These are phyloP conservation scores for Nyctibius grandis DNA, from an alignment of 2,797 vertebrate species.

Conservation along the genomic window DNA sequence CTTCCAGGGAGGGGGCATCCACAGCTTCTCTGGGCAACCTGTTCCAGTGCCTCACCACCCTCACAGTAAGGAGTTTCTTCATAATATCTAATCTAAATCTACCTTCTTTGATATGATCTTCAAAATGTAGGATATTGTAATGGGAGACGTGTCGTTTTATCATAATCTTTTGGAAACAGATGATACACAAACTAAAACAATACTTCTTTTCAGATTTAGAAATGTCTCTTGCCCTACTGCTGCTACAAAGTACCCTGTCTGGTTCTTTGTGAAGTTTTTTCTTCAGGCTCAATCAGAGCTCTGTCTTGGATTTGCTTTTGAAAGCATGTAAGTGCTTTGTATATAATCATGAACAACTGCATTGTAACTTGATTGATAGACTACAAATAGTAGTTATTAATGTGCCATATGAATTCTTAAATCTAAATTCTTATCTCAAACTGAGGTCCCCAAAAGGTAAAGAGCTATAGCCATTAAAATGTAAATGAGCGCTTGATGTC, in stretches of 20 bases:
- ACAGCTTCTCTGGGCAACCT: too few species aligned
- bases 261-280: background rate
- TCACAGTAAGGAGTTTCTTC: too few species aligned
- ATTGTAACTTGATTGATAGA: background rate
- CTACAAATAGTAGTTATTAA: background rate
- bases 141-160: background rate
- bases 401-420: background rate
- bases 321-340: background rate
- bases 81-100: too few species aligned
- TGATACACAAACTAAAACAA: background rate
- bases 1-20: too few species aligned
- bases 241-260: background rate
- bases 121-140: background rate
- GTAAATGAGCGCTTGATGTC: background rate
- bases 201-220: background rate
- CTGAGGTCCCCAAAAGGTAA: background rate
- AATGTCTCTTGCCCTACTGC: background rate
- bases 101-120: too few species aligned
- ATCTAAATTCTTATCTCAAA: background rate
- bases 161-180: background rate
- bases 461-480: background rate
- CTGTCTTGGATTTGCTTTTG: background rate
- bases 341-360: background rate
- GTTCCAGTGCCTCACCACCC: too few species aligned
- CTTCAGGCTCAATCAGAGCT: background rate